phyloP scores from a whole-genome alignment of 2,888 invertebrate genomes.

The Agapostemon virescens region DNA sequence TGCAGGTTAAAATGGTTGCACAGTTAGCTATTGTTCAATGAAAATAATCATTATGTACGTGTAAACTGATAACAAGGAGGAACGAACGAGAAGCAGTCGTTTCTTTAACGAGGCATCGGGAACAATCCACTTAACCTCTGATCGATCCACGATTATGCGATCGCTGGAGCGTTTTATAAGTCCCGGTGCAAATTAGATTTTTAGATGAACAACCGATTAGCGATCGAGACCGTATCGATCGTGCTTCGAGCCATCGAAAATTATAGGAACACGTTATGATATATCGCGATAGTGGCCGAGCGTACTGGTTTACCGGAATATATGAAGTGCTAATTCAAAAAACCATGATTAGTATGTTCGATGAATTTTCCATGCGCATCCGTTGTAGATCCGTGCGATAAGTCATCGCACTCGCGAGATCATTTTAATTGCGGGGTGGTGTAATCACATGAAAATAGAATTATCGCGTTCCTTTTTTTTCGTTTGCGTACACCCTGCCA shows the following conservation, averaged over 20 bases:
- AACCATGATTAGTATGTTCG: slow-evolving; percentile 44
- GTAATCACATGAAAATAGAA: slow-evolving; percentile 48
- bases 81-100: neutral
- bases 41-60: slow-evolving; percentile 14
- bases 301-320: slow-evolving; percentile 14
- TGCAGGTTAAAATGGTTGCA: neutral
- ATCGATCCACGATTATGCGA: slow-evolving; percentile 43
- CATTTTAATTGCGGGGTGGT: slow-evolving; percentile 35
- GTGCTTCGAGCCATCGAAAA: slow-evolving; percentile 25
- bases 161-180: slow-evolving; percentile 33
- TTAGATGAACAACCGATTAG: slow-evolving; percentile 38
- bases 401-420: slow-evolving; percentile 23
- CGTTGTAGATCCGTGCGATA: slow-evolving; percentile 22
- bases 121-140: slow-evolving; percentile 41
- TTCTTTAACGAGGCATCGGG: slow-evolving; percentile 20
- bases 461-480: slow-evolving; percentile 30
- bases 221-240: slow-evolving; percentile 27
- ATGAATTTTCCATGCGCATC: slow-evolving; percentile 26
- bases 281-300: slow-evolving; percentile 10
- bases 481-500: neutral
- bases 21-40: slow-evolving; percentile 20
- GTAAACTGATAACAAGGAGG: neutral
- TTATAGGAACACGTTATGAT: slow-evolving; percentile 41
- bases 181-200: slow-evolving; percentile 29
- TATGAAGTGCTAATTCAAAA: slow-evolving; percentile 47